phyloP scores from a whole-genome alignment of 2,888 invertebrate species.

The Ornithoptera alexandrae region DNA sequence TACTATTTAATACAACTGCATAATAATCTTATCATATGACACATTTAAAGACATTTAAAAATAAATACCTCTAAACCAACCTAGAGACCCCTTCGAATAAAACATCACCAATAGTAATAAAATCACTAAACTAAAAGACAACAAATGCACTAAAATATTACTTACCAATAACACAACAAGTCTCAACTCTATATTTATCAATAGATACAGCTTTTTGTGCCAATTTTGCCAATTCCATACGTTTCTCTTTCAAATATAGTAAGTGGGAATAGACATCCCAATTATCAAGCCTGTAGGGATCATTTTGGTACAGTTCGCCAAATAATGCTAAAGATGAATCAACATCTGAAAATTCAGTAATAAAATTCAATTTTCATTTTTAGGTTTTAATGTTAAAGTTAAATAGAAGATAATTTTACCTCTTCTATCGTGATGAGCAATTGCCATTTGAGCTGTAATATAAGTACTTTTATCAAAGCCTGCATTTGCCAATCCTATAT shows the following conservation, averaged over 20 bases:
- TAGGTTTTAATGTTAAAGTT: too few species aligned
- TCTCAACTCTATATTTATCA: conserved; percentile 98
- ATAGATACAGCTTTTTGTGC: conserved; percentile 96
- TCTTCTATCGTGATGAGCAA: conserved; percentile 94
- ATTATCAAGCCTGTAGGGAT: conserved; percentile 96
- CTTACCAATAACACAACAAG: conserved; percentile 97
- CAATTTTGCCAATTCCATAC: conserved; percentile 93
- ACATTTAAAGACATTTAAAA: too few species aligned
- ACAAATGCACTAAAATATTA: conserved; percentile 9
- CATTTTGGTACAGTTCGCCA: conserved; percentile 88
- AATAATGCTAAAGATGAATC: conserved; percentile 93
- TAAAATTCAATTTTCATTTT: too few species aligned
- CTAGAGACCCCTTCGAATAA: too few species aligned
- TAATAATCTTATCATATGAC: too few species aligned
- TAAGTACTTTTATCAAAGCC: conserved; percentile 95
- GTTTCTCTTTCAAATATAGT: conserved; percentile 95
- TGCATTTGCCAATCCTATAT: conserved; percentile 85
- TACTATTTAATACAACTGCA: too few species aligned
- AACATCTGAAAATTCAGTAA: conserved; percentile 82
- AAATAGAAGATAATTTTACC: conserved; percentile 70
- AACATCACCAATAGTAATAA: too few species aligned
- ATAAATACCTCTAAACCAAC: too few species aligned
- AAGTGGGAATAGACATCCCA: conserved; percentile 98
- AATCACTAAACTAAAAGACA: too few species aligned
- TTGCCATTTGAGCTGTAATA: conserved; percentile 94